A percentile compares a stretch with the other conserved stretches of the same genome.
Evolutionary conservation across 2,888 invertebrate species (phyloP).

Genomic region (Eudemis profundana): DNA sequence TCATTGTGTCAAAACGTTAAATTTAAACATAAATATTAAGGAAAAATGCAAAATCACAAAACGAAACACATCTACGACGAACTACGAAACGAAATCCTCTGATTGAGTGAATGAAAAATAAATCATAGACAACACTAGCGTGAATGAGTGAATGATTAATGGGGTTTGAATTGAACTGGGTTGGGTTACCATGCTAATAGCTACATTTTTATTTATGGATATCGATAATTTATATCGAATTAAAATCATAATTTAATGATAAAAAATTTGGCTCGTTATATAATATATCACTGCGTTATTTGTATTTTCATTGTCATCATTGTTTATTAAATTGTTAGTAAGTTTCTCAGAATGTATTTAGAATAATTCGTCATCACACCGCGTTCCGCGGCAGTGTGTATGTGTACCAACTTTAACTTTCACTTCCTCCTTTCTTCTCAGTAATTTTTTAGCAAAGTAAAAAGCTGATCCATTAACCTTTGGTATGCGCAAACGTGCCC

Average conservation of each 20-base stretch:
- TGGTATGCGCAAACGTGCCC: no score
- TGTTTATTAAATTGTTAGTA: not conserved
- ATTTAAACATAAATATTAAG: constrained; percentile 65
- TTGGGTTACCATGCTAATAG: constrained; percentile 17
- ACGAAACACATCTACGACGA: constrained; percentile 71
- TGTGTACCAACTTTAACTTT: constrained; percentile 50
- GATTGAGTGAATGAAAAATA: constrained; percentile 43
- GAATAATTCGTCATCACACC: constrained; percentile 13
- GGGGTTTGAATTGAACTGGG: not conserved
- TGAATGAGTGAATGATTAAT: constrained; percentile 34
- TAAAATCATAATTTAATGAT: not conserved
- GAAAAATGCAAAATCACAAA: constrained; percentile 68
- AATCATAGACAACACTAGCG: constrained; percentile 37
- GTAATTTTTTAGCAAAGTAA: constrained; percentile 34
- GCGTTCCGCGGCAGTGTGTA: constrained; percentile 22
- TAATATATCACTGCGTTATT: not conserved
- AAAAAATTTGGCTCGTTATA: not conserved
- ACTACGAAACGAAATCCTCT: constrained; percentile 68
- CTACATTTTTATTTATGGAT: not conserved
- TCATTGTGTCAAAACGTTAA: constrained; percentile 69
- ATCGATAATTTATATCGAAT: constrained; percentile 28
- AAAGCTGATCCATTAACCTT: constrained; percentile 27
- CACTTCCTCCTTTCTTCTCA: constrained; percentile 52
- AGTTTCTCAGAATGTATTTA: not conserved
- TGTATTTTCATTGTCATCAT: not conserved